phyloP scores from a whole-genome alignment of 1,140 invertebrate genomes.

The Dysdera silvatica region DNA sequence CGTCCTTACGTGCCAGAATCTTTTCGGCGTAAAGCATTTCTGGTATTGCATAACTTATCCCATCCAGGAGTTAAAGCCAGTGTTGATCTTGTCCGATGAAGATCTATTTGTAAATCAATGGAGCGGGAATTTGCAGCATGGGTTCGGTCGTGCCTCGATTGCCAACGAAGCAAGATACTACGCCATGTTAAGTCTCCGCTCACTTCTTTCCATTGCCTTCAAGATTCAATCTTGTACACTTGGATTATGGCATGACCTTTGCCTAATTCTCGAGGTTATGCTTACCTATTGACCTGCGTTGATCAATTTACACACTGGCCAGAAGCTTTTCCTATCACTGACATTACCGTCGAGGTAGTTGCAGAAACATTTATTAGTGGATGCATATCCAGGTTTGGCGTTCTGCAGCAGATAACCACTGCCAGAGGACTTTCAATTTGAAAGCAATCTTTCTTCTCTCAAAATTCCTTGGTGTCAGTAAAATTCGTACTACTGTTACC shows the following conservation, averaged over 20 bases:
- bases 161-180: conserved; percentile 18
- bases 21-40: conserved; percentile 7
- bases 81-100: neutral
- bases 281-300: conserved; percentile 44
- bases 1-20: conserved; percentile 10
- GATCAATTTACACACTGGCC: conserved; percentile 45
- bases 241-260: too few species aligned
- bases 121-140: neutral
- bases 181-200: conserved; percentile 22
- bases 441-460: too few species aligned
- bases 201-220: neutral
- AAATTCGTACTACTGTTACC: too few species aligned
- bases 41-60: conserved; percentile 2
- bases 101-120: conserved; percentile 23
- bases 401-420: conserved; percentile 36
- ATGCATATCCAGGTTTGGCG: conserved; percentile 42
- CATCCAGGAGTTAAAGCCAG: conserved; percentile 16
- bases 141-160: neutral
- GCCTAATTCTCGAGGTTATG: conserved; percentile 36
- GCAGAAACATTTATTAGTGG: conserved; percentile 36
- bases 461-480: too few species aligned
- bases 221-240: conserved; percentile 44
- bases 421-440: conserved; percentile 48
- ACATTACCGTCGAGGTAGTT: conserved; percentile 41
- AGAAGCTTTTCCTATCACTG: conserved; percentile 42